phyloP scores from a whole-genome alignment of 2,888 invertebrate genomes.

The Pardosa pseudoannulata region DNA sequence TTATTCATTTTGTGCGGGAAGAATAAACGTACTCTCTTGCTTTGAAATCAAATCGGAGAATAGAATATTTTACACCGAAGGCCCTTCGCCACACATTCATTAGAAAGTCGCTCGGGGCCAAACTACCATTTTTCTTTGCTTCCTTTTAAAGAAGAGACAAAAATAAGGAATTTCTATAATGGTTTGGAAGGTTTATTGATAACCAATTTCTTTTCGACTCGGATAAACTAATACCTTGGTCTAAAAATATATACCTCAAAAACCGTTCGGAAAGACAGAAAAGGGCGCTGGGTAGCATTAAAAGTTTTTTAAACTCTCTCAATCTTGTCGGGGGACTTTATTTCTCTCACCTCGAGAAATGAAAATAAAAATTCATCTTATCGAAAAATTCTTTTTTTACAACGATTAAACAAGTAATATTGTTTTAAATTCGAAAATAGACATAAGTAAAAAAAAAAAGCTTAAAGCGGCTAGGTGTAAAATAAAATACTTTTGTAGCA shows the following conservation, averaged over 20 bases:
- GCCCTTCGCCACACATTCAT: not conserved
- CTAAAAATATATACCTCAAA: not conserved
- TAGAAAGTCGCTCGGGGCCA: not conserved
- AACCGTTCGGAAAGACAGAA: not conserved
- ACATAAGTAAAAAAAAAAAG: no score
- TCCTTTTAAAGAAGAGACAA: not conserved
- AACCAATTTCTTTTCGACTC: not conserved
- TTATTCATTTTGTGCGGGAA: conserved; percentile 35
- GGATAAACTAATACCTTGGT: not conserved
- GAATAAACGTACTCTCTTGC: conserved; percentile 11
- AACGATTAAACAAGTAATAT: no score
- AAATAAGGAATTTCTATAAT: not conserved
- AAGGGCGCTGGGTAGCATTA: no score
- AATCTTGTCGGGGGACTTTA: no score
- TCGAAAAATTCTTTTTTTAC: no score
- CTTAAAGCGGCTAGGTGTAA: no score
- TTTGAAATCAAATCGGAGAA: not conserved
- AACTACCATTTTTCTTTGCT: not conserved
- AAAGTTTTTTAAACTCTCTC: no score
- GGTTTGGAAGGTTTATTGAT: conserved; percentile 1
- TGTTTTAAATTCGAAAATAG: no score
- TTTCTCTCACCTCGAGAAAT: no score
- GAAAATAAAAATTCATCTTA: no score
- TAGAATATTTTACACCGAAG: not conserved
- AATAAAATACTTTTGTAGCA: no score